These are phyloP conservation scores for Pandemis corylana DNA, from an alignment of 2,888 invertebrate genomes.

Conservation along the genomic window DNA sequence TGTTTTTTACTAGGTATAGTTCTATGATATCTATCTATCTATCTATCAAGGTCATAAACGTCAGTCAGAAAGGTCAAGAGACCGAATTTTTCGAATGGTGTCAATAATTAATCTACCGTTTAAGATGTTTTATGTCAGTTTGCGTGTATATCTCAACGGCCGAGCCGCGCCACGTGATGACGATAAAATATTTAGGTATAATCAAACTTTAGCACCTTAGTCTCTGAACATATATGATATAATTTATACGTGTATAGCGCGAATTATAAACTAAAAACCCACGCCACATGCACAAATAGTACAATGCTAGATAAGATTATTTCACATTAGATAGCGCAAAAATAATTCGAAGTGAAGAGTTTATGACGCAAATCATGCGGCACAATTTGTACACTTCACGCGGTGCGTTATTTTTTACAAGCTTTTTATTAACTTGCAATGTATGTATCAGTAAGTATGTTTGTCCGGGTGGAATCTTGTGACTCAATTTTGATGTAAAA, in stretches of 20 bases:
- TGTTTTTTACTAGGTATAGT: too few species aligned
- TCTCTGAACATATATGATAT: not conserved
- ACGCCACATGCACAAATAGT: slow-evolving; percentile 28
- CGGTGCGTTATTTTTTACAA: not conserved
- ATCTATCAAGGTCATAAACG: too few species aligned
- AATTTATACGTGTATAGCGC: slow-evolving; percentile 4
- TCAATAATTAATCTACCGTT: not conserved
- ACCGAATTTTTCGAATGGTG: not conserved
- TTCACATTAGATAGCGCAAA: slow-evolving; percentile 46
- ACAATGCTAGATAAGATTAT: slow-evolving; percentile 58
- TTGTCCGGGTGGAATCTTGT: too few species aligned
- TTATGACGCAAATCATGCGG: slow-evolving; percentile 5
- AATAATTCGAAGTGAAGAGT: slow-evolving; percentile 23
- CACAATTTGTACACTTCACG: not conserved
- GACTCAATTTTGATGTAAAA: too few species aligned
- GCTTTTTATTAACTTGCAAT: too few species aligned
- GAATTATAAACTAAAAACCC: slow-evolving; percentile 15
- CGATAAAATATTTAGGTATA: slow-evolving; percentile 10
- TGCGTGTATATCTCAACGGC: slow-evolving; percentile 7
- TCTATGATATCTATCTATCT: too few species aligned
- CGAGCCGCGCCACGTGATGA: not conserved
- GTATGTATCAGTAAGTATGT: too few species aligned
- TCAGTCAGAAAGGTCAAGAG: too few species aligned
- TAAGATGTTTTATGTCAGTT: not conserved
- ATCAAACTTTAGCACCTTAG: slow-evolving; percentile 4